A percentile compares a stretch with the other conserved stretches of the same genome.
Conservation (phyloP, 2,888 invertebrate genomes). For the Leptinotarsa rubiginosa region DNA sequence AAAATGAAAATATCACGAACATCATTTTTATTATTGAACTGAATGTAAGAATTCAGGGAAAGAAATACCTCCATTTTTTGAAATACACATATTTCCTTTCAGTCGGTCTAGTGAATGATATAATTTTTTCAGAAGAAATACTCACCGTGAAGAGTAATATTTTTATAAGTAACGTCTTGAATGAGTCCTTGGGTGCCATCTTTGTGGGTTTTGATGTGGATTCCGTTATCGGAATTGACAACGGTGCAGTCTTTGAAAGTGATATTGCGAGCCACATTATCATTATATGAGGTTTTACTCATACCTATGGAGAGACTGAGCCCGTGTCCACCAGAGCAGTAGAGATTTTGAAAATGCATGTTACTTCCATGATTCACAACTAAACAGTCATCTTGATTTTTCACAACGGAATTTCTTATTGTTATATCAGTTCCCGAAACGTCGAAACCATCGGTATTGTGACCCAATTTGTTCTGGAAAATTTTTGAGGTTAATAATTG, state of each 20-base stretch:
- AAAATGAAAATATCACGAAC: too few relatives aligned
- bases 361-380: conserved; percentile 42
- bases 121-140: background rate
- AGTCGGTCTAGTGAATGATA: too few relatives aligned
- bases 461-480: conserved; percentile 33
- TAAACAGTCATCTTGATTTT: conserved; percentile 48
- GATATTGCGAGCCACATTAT: conserved; percentile 39
- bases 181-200: conserved; percentile 41
- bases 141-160: conserved; percentile 40
- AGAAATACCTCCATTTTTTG: too few relatives aligned
- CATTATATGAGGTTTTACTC: conserved; percentile 33
- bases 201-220: conserved; percentile 46
- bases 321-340: conserved; percentile 45
- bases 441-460: conserved; percentile 48
- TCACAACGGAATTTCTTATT: conserved; percentile 30
- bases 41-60: too few relatives aligned
- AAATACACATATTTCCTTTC: too few relatives aligned
- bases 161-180: conserved; percentile 36
- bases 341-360: conserved; percentile 32
- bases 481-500: too few relatives aligned
- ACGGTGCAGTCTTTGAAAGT: conserved; percentile 35
- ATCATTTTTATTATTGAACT: too few relatives aligned
- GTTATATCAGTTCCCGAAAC: conserved; percentile 32
- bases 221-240: conserved; percentile 37
- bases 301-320: conserved; percentile 43